Evolutionary conservation across 2,888 invertebrate genomes (phyloP), one percentile per base, ranked within the genome.

Genomic region (Thyatira batis): DNA sequence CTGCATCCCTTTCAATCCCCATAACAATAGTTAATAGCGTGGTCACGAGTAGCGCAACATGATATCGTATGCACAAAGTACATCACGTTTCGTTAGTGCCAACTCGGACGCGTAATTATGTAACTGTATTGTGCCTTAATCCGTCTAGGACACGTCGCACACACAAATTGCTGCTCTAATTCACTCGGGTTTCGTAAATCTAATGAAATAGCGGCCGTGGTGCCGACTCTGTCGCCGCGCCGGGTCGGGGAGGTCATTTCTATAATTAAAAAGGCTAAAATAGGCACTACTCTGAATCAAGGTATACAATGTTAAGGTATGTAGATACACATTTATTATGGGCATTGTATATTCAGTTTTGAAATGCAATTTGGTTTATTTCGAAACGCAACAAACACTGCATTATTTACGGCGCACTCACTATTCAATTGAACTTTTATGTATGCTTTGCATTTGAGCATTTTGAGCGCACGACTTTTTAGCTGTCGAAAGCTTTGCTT

Each of bases 91-190:
- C 23, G 23, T 21, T 39, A 39, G 39, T 39, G 39, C 39, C 39
- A 20, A 39, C 20, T 49, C 49, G 20, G 55, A 50, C 52, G 44
- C 43, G 44, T 57, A 54, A 60, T 69, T 69, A 56, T 72, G 67
- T 63, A 71, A 71, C 52, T 51, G 54, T 53, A 70, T 64, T 63
- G 21, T 50, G 17, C 39, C 23, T 50, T 23, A 43, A 67, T 76
- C 71, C 76, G 80, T 69, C 76, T 84, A 84, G 85, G 85, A 85
- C 88, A 86, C 84, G 84, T 85, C 83, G 78, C 83, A 80, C 75
- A 81, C 79, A 82, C 83, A 87, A 85, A 87, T 88, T 85, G 80
- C 87, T 87, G 89, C 89, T 90, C 90, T 83, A 89, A 87, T 90
- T 91, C 87, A 73, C 85, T 70, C 63, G 68, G 64, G 76, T 89